Evolutionary conservation across 2,888 invertebrate genomes (phyloP).

Genomic region (Troides aeacus): DNA sequence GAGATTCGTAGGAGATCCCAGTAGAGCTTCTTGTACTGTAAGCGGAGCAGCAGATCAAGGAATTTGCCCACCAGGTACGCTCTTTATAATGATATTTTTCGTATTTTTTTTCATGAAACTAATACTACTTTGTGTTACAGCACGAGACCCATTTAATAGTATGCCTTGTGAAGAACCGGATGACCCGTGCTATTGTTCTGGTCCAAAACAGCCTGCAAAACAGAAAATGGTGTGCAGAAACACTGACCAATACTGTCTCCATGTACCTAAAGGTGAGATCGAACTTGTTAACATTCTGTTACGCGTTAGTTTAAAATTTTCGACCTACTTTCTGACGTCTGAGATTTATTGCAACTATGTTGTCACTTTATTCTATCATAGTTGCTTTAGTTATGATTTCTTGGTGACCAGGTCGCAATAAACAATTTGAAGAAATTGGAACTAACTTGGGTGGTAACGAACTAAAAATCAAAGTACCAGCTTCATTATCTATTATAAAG

Average conservation of each 20-base stretch:
- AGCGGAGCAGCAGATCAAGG: slow-evolving; percentile 40
- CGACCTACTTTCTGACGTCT: slow-evolving; percentile 15
- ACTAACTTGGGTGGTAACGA: slow-evolving; percentile 68
- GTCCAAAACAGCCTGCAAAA: slow-evolving; percentile 52
- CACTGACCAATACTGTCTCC: slow-evolving; percentile 69
- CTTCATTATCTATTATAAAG: slow-evolving; percentile 64
- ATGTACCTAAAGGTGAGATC: slow-evolving; percentile 69
- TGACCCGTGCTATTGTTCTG: slow-evolving; percentile 67
- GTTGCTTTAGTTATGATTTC: slow-evolving; percentile 53
- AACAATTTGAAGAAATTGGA: slow-evolving; percentile 73
- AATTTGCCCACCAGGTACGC: slow-evolving; percentile 54
- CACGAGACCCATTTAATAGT: slow-evolving; percentile 56
- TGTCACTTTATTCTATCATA: slow-evolving; percentile 24
- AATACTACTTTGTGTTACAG: slow-evolving; percentile 37
- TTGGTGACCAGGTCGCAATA: slow-evolving; percentile 74
- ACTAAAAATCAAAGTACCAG: slow-evolving; percentile 72
- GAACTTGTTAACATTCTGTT: neutral
- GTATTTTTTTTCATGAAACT: neutral
- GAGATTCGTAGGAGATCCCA: slow-evolving; percentile 35
- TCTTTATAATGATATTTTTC: neutral
- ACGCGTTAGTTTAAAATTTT: neutral
- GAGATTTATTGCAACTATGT: slow-evolving; percentile 32
- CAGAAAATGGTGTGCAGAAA: slow-evolving; percentile 63
- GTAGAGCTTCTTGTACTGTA: slow-evolving; percentile 36
- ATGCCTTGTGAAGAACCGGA: slow-evolving; percentile 66